Conservation (phyloP, 2,888 invertebrate genomes). For the Xanthostigma xanthostigma region DNA sequence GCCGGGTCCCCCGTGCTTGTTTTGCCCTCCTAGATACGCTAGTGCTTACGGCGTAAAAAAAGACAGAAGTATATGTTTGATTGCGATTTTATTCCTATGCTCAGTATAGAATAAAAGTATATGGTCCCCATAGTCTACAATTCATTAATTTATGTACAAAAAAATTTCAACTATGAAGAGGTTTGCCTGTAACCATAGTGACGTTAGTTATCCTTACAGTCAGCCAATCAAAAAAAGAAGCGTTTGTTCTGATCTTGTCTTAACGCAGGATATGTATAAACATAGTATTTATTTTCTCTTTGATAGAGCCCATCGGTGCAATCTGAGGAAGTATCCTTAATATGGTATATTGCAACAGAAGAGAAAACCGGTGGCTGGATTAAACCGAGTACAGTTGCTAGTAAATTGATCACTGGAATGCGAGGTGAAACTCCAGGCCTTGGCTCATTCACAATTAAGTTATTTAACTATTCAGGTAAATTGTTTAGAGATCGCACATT, state of each 20-base stretch:
- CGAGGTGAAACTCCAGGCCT: slow-evolving; percentile 63
- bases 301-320: slow-evolving; percentile 14
- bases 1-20: no score
- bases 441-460: slow-evolving; percentile 55
- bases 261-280: neutral
- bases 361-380: slow-evolving; percentile 46
- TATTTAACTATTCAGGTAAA: slow-evolving; percentile 29
- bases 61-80: no score
- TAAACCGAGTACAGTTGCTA: slow-evolving; percentile 33
- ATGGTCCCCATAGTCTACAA: no score
- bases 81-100: no score
- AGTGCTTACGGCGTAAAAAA: no score
- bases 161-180: no score
- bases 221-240: neutral
- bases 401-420: slow-evolving; percentile 41
- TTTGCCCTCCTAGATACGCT: no score
- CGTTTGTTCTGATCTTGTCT: neutral
- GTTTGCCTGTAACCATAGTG: no score
- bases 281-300: neutral
- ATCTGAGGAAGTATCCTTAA: slow-evolving; percentile 43
- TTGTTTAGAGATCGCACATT: neutral
- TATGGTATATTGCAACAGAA: slow-evolving; percentile 76
- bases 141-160: no score
- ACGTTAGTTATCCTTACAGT: no score
- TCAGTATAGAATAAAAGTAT: no score